These are phyloP conservation scores for Erpobdella octoculata DNA, from an alignment of 2,888 invertebrate species.

Conservation along the genomic window DNA sequence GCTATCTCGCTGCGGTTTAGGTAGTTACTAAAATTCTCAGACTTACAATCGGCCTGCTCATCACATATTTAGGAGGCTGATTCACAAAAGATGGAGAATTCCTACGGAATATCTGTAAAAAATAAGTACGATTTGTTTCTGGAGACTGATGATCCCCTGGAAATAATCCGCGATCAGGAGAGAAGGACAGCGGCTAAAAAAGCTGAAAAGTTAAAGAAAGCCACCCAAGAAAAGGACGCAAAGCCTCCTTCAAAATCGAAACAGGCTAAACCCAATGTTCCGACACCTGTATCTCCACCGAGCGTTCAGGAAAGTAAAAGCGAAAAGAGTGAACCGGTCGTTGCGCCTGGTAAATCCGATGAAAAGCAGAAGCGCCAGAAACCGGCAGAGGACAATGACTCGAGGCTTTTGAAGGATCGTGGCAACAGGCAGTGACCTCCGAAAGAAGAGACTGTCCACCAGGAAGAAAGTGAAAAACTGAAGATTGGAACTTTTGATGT, in stretches of 20 bases:
- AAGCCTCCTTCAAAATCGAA: constrained; percentile 19
- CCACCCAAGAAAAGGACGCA: constrained; percentile 8
- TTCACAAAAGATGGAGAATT: constrained; percentile 67
- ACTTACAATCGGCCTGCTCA: too few species aligned
- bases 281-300: not conserved
- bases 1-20: not conserved
- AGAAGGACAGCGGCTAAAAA: constrained; percentile 58
- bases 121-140: constrained; percentile 70
- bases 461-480: constrained; percentile 8
- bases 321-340: not conserved
- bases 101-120: constrained; percentile 76
- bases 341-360: constrained; percentile 3
- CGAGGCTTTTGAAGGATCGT: constrained; percentile 22
- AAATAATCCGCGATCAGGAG: constrained; percentile 69
- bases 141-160: constrained; percentile 73
- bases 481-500: constrained; percentile 14
- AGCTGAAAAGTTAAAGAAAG: constrained; percentile 16
- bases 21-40: constrained; percentile 7
- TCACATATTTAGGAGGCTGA: too few species aligned
- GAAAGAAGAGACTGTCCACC: not conserved
- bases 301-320: constrained; percentile 6
- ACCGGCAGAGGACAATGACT: not conserved
- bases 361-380: constrained; percentile 10
- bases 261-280: constrained; percentile 12
- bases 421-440: constrained; percentile 16